phyloP scores from a whole-genome alignment of 2,113 vertebrate genomes.

The Prionailurus viverrinus region DNA sequence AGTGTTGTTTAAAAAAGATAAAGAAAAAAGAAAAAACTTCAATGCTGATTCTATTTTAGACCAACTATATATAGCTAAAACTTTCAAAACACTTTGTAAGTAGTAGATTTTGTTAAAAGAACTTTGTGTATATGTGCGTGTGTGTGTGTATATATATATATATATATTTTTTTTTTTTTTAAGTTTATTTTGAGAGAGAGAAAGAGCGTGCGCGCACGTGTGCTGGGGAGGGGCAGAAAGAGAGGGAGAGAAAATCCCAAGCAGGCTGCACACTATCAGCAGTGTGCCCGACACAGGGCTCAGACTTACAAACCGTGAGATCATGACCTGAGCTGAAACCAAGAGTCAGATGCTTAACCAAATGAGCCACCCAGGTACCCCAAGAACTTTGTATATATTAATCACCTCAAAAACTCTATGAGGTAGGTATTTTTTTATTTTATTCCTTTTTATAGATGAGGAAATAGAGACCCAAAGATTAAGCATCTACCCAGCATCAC shows the following conservation, averaged over 20 bases:
- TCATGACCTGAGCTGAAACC: no score
- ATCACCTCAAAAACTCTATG: neutral
- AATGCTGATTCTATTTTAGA: conserved; percentile 52
- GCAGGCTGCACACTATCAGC: no score
- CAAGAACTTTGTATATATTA: conserved; percentile 15
- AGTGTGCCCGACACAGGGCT: no score
- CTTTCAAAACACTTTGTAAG: conserved; percentile 27
- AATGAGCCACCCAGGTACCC: no score
- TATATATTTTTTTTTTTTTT: no score
- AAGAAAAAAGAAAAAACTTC: conserved; percentile 8
- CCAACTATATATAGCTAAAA: neutral
- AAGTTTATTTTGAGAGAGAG: no score
- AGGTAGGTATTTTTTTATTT: neutral
- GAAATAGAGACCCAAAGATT: neutral
- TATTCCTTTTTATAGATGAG: neutral
- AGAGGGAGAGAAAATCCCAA: no score
- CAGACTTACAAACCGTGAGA: no score
- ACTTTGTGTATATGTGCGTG: no score
- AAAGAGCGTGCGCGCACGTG: fast-evolving
- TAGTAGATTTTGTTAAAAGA: neutral
- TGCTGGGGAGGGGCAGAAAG: no score
- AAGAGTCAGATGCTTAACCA: no score
- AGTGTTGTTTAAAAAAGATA: conserved; percentile 16
- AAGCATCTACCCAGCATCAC: neutral
- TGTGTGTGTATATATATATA: fast-evolving